These are phyloP conservation scores for Staurois parvus DNA, from an alignment of 2,797 vertebrate species.

Conservation along the genomic window DNA sequence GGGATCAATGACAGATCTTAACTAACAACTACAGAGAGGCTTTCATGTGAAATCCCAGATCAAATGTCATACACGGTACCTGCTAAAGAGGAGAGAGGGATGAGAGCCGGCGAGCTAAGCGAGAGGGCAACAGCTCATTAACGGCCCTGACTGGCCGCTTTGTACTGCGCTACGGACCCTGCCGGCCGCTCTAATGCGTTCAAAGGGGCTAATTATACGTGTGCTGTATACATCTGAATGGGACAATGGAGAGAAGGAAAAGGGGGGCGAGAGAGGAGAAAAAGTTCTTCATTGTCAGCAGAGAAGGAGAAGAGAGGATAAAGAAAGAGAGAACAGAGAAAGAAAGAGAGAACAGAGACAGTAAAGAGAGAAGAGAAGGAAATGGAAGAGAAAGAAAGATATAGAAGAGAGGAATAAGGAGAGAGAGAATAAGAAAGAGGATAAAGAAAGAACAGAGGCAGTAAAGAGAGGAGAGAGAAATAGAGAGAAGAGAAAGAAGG, in stretches of 20 bases:
- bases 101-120: background rate
- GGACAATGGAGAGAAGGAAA: background rate
- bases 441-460: background rate
- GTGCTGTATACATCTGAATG: background rate
- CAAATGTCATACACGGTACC: constrained; percentile 77
- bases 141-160: background rate
- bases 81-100: constrained; percentile 25
- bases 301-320: background rate
- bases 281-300: too few species aligned
- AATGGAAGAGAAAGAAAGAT: background rate
- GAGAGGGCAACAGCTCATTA: constrained; percentile 1
- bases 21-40: constrained; percentile 87
- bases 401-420: background rate
- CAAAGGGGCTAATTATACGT: background rate
- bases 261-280: too few species aligned
- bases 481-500: background rate
- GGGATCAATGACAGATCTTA: constrained; percentile 89
- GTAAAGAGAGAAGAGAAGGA: background rate
- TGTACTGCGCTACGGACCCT: constrained; percentile 2
- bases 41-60: constrained; percentile 91
- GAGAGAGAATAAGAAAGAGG: background rate
- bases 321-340: background rate
- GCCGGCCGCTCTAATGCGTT: background rate
- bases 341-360: background rate
- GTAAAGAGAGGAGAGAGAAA: background rate